Evolutionary conservation across 2,888 invertebrate species (phyloP), one percentile per base, ranked within the genome.

Genomic region (Cabera pusaria): DNA sequence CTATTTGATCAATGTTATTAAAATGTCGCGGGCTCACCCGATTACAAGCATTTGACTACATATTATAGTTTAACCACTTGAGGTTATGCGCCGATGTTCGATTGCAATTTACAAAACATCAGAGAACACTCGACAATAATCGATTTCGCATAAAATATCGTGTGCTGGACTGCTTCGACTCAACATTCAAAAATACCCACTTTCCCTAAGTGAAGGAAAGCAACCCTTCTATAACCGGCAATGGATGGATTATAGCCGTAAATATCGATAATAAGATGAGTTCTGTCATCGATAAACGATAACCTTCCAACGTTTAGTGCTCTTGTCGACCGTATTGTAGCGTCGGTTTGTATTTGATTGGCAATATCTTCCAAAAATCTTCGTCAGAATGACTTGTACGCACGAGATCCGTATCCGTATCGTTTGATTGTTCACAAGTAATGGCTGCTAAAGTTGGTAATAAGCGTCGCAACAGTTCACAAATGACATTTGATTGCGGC

Each of bases 1-100:
- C 85, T 88, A 87, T 88, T 88, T 88, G 88, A 88, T 86, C 87
- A 88, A 86, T 86, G 88, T 87, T 88, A 88, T 87, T 87, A 88
- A 88, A 88, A 88, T 88, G 85, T 87, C 86, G 82, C 85, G 74
- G 72, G 74, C 75, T 82, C 69, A 68, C 74, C 65, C 72, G 75
- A 84, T 88, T 86, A 86, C 75, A 79, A 78, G 80, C 78, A 82
- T 85, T 77, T 83, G 77, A 79, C 81, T 85, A 35, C 26, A 23
- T 35, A 76, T 74, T 35, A 76, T 74, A 68, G 62, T 69, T 76
- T 72, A 74, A 77, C 65, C 57, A 64, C 67, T 67, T 63, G 52
- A 38, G 56, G 52, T 40, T 28, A 24, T 39, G 22, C 24, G 24
- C 14, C 16, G 24, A 8, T 7, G 29, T 34, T 20, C n/a, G 24